phyloP scores from a whole-genome alignment of 2,797 vertebrate species.

The Melanotaenia maccullochi region DNA sequence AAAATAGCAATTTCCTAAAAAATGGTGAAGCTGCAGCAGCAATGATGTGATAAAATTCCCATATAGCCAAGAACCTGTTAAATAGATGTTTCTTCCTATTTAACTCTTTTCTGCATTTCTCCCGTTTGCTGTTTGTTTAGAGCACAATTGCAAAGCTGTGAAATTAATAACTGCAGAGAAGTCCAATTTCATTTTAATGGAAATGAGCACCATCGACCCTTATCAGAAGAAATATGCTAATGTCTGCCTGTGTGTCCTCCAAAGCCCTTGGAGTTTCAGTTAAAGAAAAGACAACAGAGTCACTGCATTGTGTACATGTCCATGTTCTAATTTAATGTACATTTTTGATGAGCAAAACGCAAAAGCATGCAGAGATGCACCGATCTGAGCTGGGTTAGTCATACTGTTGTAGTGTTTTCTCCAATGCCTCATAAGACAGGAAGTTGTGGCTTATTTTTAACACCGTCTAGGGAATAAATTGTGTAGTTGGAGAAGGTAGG shows the following conservation, averaged over 20 bases:
- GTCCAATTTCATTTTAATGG: slow-evolving; percentile 72
- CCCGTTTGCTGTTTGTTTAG: slow-evolving; percentile 58
- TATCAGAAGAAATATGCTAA: slow-evolving; percentile 75
- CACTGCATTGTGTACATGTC: slow-evolving; percentile 11
- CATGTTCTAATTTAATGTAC: slow-evolving; percentile 5
- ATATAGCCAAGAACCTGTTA: neutral
- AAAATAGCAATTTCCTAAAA: neutral
- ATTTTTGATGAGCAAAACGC: neutral
- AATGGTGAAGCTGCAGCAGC: neutral
- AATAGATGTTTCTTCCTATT: neutral
- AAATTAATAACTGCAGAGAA: slow-evolving; percentile 72
- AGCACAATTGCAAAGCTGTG: slow-evolving; percentile 39
- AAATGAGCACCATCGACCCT: slow-evolving; percentile 67
- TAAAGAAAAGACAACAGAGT: slow-evolving; percentile 36
- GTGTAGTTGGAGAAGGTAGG: slow-evolving; percentile 21
- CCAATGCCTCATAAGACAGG: slow-evolving; percentile 51
- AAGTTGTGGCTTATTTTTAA: slow-evolving; percentile 57
- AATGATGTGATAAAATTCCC: neutral
- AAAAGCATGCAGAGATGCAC: slow-evolving; percentile 6
- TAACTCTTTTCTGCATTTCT: slow-evolving; percentile 12
- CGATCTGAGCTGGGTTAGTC: slow-evolving; percentile 26
- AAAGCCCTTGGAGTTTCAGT: slow-evolving; percentile 43
- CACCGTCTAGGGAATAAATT: slow-evolving; percentile 20
- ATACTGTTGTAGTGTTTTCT: slow-evolving; percentile 33
- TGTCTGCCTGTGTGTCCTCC: slow-evolving; percentile 53